phyloP scores from a whole-genome alignment of 2,797 vertebrate species.

The Natrix natrix region DNA sequence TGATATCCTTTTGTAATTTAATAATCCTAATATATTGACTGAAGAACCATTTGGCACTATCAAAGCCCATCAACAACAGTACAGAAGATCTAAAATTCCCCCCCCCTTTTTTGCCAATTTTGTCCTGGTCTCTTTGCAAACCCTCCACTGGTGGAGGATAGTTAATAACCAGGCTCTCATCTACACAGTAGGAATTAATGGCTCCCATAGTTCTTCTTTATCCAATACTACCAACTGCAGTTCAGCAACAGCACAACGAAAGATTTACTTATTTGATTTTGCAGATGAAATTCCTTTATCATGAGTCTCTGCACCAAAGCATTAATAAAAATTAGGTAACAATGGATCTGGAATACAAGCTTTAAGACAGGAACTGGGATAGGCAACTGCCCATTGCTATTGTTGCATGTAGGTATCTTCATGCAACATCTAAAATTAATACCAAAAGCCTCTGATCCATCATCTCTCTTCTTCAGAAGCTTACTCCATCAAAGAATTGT shows the following conservation, averaged over 20 bases:
- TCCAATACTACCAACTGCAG: neutral
- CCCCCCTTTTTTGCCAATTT: neutral
- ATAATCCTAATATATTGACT: neutral
- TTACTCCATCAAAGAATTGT: neutral
- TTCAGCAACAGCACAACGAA: neutral
- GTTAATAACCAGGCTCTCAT: neutral
- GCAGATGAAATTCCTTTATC: neutral
- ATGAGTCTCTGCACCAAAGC: neutral
- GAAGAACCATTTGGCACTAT: neutral
- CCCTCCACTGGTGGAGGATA: neutral
- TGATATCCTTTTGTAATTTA: slow-evolving; percentile 14
- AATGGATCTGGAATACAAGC: neutral
- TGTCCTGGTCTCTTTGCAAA: neutral
- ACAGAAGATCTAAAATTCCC: neutral
- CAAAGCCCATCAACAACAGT: neutral
- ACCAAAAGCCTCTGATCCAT: neutral
- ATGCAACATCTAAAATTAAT: neutral
- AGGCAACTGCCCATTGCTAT: neutral
- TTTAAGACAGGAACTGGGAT: neutral
- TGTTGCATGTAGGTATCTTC: neutral
- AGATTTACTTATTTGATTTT: neutral
- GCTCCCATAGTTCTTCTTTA: neutral
- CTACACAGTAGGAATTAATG: neutral
- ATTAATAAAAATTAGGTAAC: neutral
- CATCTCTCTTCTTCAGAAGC: neutral